phyloP scores from a whole-genome alignment of 2,797 vertebrate species.

The Rhabdomys pumilio region DNA sequence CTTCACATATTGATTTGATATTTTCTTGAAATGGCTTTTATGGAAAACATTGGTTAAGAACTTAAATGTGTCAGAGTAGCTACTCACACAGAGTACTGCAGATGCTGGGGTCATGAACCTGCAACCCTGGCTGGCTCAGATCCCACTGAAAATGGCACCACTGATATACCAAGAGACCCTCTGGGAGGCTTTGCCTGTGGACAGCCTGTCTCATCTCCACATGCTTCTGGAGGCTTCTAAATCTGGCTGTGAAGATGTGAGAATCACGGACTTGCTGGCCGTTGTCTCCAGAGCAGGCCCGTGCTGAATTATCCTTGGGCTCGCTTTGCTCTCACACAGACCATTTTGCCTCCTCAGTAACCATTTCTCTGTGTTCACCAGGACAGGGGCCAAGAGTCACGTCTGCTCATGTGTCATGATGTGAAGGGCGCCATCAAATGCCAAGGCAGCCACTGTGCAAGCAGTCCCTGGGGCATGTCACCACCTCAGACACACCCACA shows the following conservation, averaged over 20 bases:
- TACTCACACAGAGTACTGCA: not conserved
- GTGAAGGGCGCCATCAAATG: not conserved
- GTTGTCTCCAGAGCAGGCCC: not conserved
- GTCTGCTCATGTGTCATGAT: no score
- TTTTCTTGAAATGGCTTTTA: conserved; percentile 3
- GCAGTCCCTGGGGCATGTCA: not conserved
- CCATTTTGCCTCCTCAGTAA: not conserved
- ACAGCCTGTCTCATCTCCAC: not conserved
- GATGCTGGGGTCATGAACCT: no score
- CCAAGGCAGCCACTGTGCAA: not conserved
- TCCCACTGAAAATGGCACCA: not conserved
- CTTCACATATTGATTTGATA: conserved; percentile 40
- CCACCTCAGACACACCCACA: conserved; percentile 48
- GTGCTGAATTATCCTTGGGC: not conserved
- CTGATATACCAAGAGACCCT: no score
- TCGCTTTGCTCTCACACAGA: not conserved
- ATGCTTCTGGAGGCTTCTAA: not conserved
- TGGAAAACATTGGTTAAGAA: not conserved
- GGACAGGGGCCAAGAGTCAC: no score
- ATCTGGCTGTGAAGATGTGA: not conserved
- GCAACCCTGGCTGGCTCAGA: not conserved
- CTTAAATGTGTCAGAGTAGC: not conserved
- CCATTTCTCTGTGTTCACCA: not conserved
- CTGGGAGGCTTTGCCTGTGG: not conserved
- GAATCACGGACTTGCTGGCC: not conserved